A percentile compares a stretch with the other conserved stretches of the same genome.
phyloP scores from a whole-genome alignment of 2,888 invertebrate genomes.

The Abrostola triplasia region DNA sequence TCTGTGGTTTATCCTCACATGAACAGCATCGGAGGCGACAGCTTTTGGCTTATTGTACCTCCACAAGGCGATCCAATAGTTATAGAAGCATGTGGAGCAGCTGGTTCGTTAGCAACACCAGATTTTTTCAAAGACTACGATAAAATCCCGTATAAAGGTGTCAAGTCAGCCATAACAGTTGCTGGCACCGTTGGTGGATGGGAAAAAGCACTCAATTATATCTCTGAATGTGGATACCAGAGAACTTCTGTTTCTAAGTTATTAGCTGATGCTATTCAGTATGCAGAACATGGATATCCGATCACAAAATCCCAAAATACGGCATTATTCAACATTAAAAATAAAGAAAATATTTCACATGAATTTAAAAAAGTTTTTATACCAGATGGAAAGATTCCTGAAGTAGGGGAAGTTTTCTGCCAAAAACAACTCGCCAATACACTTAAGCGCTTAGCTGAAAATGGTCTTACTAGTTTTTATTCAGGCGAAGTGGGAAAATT shows the following conservation, averaged over 20 bases:
- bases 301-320: constrained; percentile 64
- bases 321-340: constrained; percentile 39
- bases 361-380: constrained; percentile 68
- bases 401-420: constrained; percentile 69
- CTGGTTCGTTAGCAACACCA: constrained; percentile 75
- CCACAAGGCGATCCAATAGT: constrained; percentile 76
- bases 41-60: constrained; percentile 81
- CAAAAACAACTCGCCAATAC: constrained; percentile 77
- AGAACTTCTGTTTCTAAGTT: constrained; percentile 69
- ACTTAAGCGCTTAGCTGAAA: constrained; percentile 67
- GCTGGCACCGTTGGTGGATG: constrained; percentile 82
- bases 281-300: constrained; percentile 79
- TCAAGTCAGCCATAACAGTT: constrained; percentile 77
- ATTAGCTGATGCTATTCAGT: constrained; percentile 76
- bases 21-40: constrained; percentile 82
- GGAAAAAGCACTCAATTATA: constrained; percentile 80
- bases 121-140: constrained; percentile 67
- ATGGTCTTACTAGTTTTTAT: constrained; percentile 79
- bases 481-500: constrained; percentile 73
- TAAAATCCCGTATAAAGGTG: constrained; percentile 73
- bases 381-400: constrained; percentile 66
- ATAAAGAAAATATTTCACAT: constrained; percentile 35
- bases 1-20: constrained; percentile 82
- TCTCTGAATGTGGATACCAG: constrained; percentile 76
- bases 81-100: constrained; percentile 80